Conservation (phyloP, 2,888 invertebrate genomes). For the Drosophila algonquin region DNA sequence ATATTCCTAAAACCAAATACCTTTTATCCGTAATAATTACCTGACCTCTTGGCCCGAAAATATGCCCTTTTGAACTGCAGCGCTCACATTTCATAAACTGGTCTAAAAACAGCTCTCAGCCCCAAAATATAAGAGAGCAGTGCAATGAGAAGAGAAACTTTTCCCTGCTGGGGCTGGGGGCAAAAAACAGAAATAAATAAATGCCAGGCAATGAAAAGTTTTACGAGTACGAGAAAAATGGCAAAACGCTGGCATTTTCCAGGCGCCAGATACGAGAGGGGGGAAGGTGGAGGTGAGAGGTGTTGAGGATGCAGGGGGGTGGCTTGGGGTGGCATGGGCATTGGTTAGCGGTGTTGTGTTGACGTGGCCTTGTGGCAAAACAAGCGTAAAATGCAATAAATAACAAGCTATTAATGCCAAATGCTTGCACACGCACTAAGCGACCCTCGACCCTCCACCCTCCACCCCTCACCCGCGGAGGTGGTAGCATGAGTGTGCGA, state of each 20-base stretch:
- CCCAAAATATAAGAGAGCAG: not conserved
- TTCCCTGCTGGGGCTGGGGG: not conserved
- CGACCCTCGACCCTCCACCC: not conserved
- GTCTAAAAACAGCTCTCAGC: not conserved
- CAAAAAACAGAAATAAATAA: slow-evolving; percentile 58
- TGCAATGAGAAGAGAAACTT: not conserved
- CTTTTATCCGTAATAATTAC: not conserved
- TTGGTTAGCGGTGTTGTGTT: slow-evolving; percentile 37
- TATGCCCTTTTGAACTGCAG: not conserved
- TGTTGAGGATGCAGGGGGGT: not conserved
- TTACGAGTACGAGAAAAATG: slow-evolving; percentile 27
- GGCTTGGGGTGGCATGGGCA: not conserved
- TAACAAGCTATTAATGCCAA: slow-evolving; percentile 76
- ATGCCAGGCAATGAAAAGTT: slow-evolving; percentile 35
- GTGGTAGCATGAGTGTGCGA: slow-evolving; percentile 10
- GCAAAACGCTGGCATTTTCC: slow-evolving; percentile 36
- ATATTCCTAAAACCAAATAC: not conserved
- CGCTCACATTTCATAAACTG: not conserved
- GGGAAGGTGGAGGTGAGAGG: not conserved
- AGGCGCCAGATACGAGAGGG: slow-evolving; percentile 4
- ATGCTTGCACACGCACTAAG: slow-evolving; percentile 57
- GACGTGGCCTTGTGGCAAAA: slow-evolving; percentile 64
- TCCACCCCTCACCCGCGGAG: not conserved
- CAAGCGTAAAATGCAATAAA: slow-evolving; percentile 64
- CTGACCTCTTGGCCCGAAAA: not conserved